These are phyloP conservation scores for Dromas ardeola DNA, from an alignment of 2,113 vertebrate species.

Conservation along the genomic window DNA sequence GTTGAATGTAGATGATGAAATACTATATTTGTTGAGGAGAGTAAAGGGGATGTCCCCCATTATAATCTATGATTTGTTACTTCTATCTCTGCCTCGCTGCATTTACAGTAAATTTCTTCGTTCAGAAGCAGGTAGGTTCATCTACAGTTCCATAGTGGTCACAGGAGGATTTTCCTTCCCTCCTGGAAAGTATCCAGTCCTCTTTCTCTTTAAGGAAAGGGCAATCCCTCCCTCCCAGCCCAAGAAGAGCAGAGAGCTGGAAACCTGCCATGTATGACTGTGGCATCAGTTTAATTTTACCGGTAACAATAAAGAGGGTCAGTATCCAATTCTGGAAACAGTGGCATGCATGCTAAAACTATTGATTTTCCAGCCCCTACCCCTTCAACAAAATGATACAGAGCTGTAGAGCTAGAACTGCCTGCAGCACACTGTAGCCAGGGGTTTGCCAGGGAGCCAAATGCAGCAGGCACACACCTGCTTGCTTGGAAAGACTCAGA, in stretches of 20 bases:
- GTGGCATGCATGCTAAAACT: constrained; percentile 7
- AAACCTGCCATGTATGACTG: constrained; percentile 39
- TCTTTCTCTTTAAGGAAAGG: constrained; percentile 33
- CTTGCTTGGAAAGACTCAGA: background rate
- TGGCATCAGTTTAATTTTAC: constrained; percentile 47
- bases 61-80: constrained; percentile 24
- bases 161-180: constrained; percentile 22
- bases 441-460: background rate
- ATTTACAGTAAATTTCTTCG: background rate
- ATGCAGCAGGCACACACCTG: background rate
- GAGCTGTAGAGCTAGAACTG: background rate
- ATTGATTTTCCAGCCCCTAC: background rate
- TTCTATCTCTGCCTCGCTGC: background rate
- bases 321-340: constrained; percentile 8
- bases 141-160: background rate
- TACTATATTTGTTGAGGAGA: background rate
- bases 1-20: background rate
- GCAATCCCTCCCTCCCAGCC: background rate
- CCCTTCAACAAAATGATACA: background rate
- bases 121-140: background rate
- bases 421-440: background rate
- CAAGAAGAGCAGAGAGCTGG: constrained; percentile 25
- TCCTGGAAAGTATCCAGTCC: constrained; percentile 50
- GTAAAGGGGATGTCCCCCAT: background rate
- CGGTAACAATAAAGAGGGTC: constrained; percentile 24